Base-by-base conservation (phyloP, 1,140 invertebrate species). In the Psix sp. region DNA sequence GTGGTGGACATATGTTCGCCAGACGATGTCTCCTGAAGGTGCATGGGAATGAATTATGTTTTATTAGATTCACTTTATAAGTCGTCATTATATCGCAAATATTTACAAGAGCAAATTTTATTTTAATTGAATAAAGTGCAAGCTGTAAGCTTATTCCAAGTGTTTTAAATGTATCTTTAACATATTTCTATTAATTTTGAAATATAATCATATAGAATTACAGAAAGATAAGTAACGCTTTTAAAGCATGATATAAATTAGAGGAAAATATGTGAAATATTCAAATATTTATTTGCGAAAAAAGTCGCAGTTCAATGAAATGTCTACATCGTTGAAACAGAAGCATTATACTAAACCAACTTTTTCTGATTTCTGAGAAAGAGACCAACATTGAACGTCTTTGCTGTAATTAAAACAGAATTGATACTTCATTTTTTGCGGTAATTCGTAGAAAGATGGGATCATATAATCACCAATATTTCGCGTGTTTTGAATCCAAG, bases 21-120 rank as follows among this genome's bases (percentile, higher is more conserved):
- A 81, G 80, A 82, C 77, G 78, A 79, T 74, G 78, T 80, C 74
- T 66, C 74, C 42, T 72, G 45, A 80, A 82, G 81, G 81, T 82
- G 73, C 76, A 81, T 80, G 80, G 79, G 76, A 81, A 80, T 78
- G 79, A 79, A 79, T 82, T 80, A 80, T 74, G 66, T 79, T 80
- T 80, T 52, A 82, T 81, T 77, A 46, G 35, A 48, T 71, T 59
- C 66, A 57, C 57, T 71, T 76, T 76, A 76, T 56, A 52, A 66
- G 60, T 59, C 14, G n/a, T 51, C 54, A 73, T 68, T 70, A 68
- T 39, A 43, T 59, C 36, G 46, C 49, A 36, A 42, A n/a, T n/a
- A n/a, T n/a, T n/a, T n/a, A n/a, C n/a, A n/a, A n/a, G n/a, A n/a
- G n/a, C n/a, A n/a, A n/a, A n/a, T n/a, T n/a, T n/a, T n/a, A n/a